Percentiles rank a stretch among this genome's conserved stretches.
Evolutionary conservation across 1,140 invertebrate species (phyloP).

Genomic region (Eriosoma lanigerum): DNA sequence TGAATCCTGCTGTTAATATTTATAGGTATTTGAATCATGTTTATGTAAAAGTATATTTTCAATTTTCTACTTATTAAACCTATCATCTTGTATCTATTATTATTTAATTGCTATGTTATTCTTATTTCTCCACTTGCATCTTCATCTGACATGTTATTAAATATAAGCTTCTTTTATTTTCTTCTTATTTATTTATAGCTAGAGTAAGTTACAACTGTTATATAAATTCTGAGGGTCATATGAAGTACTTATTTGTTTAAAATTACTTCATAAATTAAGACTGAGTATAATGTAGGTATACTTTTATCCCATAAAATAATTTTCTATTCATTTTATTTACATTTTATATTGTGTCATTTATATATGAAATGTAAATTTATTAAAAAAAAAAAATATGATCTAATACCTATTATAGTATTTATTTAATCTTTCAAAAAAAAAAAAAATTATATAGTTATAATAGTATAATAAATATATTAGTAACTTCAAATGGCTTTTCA

Average conservation of each 20-base stretch:
- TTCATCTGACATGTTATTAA: neutral
- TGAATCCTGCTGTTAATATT: constrained; percentile 38
- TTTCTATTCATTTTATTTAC: no score
- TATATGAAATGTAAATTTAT: no score
- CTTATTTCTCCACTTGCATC: constrained; percentile 28
- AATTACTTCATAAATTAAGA: no score
- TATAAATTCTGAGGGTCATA: constrained; percentile 22
- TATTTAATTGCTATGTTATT: constrained; percentile 11
- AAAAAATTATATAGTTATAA: no score
- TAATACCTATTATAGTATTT: no score
- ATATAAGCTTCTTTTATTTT: constrained; percentile 6
- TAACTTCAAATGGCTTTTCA: constrained; percentile 36
- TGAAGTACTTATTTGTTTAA: constrained; percentile 31
- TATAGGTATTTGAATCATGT: constrained; percentile 39
- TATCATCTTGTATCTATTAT: neutral
- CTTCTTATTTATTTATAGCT: constrained; percentile 8
- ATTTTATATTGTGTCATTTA: no score
- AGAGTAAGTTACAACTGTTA: neutral
- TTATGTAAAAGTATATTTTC: constrained; percentile 36
- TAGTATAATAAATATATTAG: neutral
- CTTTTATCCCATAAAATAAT: no score
- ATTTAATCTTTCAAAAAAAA: no score
- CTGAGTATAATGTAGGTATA: no score
- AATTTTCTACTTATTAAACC: constrained; percentile 26
- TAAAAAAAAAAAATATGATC: no score